Percentiles rank a stretch among this genome's conserved stretches.
These are phyloP conservation scores for Buphagus erythrorhynchus DNA, from an alignment of 2,797 vertebrate species.

Conservation along the genomic window DNA sequence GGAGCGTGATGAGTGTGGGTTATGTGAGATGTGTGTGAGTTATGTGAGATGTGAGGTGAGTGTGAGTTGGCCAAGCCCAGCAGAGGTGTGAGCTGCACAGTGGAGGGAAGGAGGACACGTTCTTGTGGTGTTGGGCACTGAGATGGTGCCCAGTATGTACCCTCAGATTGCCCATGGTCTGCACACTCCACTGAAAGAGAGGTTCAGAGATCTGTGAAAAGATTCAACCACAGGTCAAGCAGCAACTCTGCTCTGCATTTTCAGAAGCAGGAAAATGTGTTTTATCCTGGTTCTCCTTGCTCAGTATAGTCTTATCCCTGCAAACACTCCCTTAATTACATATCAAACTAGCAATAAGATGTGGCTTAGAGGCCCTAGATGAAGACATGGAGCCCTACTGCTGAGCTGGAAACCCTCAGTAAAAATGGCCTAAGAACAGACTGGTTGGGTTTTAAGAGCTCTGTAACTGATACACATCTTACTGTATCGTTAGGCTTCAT, in stretches of 20 bases:
- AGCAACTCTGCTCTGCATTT: background rate
- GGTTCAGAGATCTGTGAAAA: background rate
- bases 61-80: background rate
- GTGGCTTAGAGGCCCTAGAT: background rate
- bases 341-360: constrained; percentile 30
- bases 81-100: background rate
- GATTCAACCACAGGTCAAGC: background rate
- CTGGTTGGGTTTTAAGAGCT: constrained; percentile 68
- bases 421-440: constrained; percentile 33
- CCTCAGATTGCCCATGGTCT: background rate
- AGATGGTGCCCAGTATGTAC: background rate
- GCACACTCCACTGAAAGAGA: fast-evolving
- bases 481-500: constrained; percentile 46
- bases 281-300: background rate
- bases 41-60: background rate
- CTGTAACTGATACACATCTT: constrained; percentile 70
- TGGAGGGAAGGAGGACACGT: background rate
- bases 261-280: background rate
- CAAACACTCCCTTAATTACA: background rate
- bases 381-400: constrained; percentile 41
- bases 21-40: no score
- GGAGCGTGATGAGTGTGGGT: fast-evolving
- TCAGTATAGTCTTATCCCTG: background rate
- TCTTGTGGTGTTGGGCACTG: fast-evolving
- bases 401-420: constrained; percentile 44